Evolutionary conservation across 2,113 vertebrate genomes (phyloP), one percentile per base, ranked within the genome.

Genomic region (Trogon surrucura): DNA sequence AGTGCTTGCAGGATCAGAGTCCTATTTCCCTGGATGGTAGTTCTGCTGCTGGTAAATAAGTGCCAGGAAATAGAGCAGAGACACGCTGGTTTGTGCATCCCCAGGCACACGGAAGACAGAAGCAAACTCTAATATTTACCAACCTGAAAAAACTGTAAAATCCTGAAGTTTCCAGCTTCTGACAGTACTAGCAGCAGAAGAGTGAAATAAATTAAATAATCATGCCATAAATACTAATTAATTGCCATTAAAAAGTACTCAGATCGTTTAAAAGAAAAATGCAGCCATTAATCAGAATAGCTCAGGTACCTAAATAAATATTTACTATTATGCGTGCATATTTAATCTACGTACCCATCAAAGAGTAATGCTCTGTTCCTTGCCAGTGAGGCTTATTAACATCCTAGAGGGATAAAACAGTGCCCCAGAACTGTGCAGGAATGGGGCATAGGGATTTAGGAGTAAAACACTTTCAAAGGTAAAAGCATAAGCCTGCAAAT

Each of bases 261-360:
- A 94, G 96, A 96, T 93, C 61, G 17, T 94, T 96, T 96, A 96
- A 96, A 97, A 93, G 92, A 96, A 97, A 96, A 96, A 96, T 96
- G 92, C 93, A 96, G 65, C 93, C 95, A 97, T 94, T 96, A 94
- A 97, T 96, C 93, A 96, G 96, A 97, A 96, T 93, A 95, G 92
- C 77, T 96, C 95, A 96, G 93, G 93, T 96, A 96, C 92, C 90
- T 96, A 96, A 97, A 97, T 97, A 96, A 96, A 97, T 96, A 96
- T 96, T 96, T 97, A 96, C 96, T 96, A 86, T 90, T 94, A 93
- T 69, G 69, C 1, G 53, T 96, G 93, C 96, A 94, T 97, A 94
- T 95, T 96, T 96, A 95, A 96, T 96, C 92, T 96, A 91, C 85
- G 90, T 94, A 97, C 90, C 96, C 90, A 96, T 96, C 95, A 96